Base-by-base conservation (phyloP, 2,888 invertebrate genomes). In the Julus scanicus region DNA sequence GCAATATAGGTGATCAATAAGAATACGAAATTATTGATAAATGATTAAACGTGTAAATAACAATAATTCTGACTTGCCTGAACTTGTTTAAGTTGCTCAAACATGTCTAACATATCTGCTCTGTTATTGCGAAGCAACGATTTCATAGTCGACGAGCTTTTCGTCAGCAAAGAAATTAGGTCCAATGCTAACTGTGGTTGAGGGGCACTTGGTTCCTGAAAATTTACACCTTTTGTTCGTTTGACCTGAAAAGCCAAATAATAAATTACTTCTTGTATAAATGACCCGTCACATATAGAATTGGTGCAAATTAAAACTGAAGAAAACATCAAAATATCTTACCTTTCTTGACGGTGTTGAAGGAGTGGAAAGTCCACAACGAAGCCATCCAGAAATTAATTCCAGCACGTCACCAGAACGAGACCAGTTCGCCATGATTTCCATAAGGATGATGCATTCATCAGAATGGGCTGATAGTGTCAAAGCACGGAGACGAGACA, bases 401-500 rank as follows among this genome's bases (percentile, higher is more conserved):
- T 87, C 87, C 8, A 87, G 37, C 39, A 80, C 87, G 0, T 87
- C 87, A 13, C 44, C 83, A 83, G 44, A 11, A 6, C 80, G 87
- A 39, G 71, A 63, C 87, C 87, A 87, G 48, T 80, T 87, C n/a
- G 71, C 13, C 87, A 87, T 48, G 13, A 20, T 39, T 80, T 87
- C 87, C n/a, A 87, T n/a, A 17, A 87, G 37, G n/a, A 40, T 80
- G 40, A 39, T 15, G 49, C 15, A 87, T 39, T 71, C 40, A 44
- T 20, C 40, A 40, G 39, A 40, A 9, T 17, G 17, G 83, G 17
- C 20, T 9, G 71, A n/a, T 0, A 9, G 40, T 9, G 11, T 48
- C n/a, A 63, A 40, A n/a, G 87, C 39, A 40, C 87, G 87, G 8
- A 87, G 83, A 9, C 48, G 87, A 20, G 87, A 87, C 87, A 87